Conservation (phyloP, 2,888 invertebrate genomes). For the Gastrophysa polygoni region DNA sequence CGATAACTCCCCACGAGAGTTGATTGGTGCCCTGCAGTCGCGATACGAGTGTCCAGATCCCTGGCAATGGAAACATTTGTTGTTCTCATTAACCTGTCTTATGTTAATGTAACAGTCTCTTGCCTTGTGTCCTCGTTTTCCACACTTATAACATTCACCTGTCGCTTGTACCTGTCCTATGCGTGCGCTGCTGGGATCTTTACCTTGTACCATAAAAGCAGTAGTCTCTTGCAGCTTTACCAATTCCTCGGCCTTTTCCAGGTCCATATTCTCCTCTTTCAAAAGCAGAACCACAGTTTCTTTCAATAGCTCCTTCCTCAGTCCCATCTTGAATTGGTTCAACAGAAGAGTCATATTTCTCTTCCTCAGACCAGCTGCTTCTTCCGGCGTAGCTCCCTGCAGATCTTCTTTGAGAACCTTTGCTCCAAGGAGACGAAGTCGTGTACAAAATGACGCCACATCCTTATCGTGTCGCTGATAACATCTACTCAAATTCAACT, state of each 20-base stretch:
- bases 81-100: no score
- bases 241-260: not conserved
- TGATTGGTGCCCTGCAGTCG: not conserved
- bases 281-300: not conserved
- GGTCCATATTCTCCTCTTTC: not conserved
- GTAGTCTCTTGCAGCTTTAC: not conserved
- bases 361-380: conserved; percentile 13
- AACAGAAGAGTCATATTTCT: conserved; percentile 8
- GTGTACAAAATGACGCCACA: conserved; percentile 14
- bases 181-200: not conserved
- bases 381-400: not conserved
- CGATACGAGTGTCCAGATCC: not conserved
- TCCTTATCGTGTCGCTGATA: conserved; percentile 23
- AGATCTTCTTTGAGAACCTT: conserved; percentile 14
- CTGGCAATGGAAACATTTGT: not conserved
- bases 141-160: not conserved
- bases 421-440: conserved; percentile 8
- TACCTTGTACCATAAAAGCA: not conserved
- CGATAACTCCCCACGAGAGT: not conserved
- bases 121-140: conserved; percentile 1
- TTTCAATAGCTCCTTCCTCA: conserved; percentile 7
- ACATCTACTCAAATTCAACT: not conserved
- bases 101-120: not conserved
- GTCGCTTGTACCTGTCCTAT: not conserved
- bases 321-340: conserved; percentile 22